Percentiles rank a stretch among this genome's conserved stretches.
Conservation (phyloP, 2,888 invertebrate species). For the Ophion ventricosus region DNA sequence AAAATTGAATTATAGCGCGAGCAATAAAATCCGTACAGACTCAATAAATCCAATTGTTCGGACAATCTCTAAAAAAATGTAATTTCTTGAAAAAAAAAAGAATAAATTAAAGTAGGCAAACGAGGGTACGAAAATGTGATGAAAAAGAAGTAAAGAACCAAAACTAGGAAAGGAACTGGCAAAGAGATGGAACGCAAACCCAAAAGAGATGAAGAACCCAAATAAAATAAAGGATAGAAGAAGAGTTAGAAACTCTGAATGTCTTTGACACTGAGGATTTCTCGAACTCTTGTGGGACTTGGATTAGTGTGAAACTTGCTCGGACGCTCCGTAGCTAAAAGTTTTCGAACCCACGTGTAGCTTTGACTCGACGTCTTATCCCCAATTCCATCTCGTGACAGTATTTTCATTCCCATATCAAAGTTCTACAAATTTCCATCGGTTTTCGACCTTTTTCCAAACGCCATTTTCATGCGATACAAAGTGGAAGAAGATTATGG, state of each 20-base stretch:
- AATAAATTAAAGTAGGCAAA: background rate
- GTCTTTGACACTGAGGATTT: constrained; percentile 7
- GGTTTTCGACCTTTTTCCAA: background rate
- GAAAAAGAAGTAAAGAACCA: background rate
- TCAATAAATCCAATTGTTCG: no score
- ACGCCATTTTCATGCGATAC: background rate
- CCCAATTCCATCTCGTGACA: background rate
- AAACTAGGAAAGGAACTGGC: background rate
- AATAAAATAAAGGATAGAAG: background rate
- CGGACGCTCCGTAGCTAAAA: background rate
- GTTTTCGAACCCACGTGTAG: background rate
- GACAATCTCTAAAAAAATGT: background rate
- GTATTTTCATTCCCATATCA: constrained; percentile 11
- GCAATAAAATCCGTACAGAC: no score
- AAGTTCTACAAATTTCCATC: background rate
- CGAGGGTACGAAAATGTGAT: constrained; percentile 13
- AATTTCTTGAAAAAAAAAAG: background rate
- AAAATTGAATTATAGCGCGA: no score
- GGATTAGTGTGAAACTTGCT: constrained; percentile 15
- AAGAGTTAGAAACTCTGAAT: background rate
- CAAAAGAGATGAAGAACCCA: background rate
- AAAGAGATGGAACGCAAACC: background rate
- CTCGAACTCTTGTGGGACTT: background rate
- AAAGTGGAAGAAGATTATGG: background rate
- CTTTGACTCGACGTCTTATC: background rate